Conservation (phyloP, 2,113 vertebrate genomes). For the Gnathonemus longibarbis region DNA sequence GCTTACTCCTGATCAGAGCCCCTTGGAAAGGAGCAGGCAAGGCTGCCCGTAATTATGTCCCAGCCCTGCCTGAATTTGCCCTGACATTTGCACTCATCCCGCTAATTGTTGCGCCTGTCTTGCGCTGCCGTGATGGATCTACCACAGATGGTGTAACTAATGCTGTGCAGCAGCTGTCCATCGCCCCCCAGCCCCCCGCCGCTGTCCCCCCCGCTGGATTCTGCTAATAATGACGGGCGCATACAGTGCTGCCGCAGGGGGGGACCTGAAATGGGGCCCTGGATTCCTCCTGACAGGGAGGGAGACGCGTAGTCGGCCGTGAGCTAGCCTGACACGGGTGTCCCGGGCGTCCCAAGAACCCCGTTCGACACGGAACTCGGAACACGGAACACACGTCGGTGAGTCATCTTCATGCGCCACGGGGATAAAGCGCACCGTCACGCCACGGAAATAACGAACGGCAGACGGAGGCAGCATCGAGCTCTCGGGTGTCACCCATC, state of each 20-base stretch:
- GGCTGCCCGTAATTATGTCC: background rate
- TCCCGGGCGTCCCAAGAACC: background rate
- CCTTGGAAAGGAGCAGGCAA: background rate
- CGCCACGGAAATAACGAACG: background rate
- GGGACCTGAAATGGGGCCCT: background rate
- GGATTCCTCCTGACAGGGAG: background rate
- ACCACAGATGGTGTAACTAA: conserved; percentile 20
- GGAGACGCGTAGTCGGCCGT: background rate
- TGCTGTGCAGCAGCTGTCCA: conserved; percentile 12
- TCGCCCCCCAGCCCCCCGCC: background rate
- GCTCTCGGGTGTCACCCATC: background rate
- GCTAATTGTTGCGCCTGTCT: conserved; percentile 9
- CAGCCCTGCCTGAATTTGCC: conserved; percentile 6
- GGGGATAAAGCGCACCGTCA: background rate
- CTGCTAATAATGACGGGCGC: conserved; percentile 9
- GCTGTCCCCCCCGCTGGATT: background rate
- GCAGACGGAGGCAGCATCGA: background rate
- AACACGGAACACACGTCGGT: background rate
- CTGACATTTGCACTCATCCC: conserved; percentile 20
- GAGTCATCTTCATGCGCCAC: background rate
- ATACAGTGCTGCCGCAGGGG: background rate
- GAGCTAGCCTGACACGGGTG: background rate
- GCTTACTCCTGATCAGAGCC: background rate
- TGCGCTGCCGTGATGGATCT: conserved; percentile 4
- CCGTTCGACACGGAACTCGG: background rate